Percentiles rank a stretch among this genome's conserved stretches.
Conservation (phyloP, 2,797 vertebrate genomes). For the Salarias fasciatus region DNA sequence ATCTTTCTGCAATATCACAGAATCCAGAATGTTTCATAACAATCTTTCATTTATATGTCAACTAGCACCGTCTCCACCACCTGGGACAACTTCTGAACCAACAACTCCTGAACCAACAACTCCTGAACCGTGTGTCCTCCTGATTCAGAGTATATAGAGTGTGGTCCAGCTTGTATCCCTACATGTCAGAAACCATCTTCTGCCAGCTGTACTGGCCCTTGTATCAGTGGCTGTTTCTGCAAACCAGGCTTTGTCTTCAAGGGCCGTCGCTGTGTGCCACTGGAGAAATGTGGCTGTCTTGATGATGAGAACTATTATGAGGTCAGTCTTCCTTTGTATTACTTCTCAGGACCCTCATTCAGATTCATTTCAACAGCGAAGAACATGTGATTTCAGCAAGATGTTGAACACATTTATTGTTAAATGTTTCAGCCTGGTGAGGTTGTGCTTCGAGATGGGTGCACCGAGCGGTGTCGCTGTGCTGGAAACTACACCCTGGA, state of each 20-base stretch:
- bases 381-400: not conserved
- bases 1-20: not conserved
- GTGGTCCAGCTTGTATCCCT: slow-evolving; percentile 82
- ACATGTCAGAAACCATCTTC: slow-evolving; percentile 80
- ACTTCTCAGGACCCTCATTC: not conserved
- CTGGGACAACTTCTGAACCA: not conserved
- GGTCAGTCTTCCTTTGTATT: slow-evolving; percentile 55
- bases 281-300: slow-evolving; percentile 81
- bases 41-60: slow-evolving; percentile 10
- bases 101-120: not conserved
- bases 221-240: slow-evolving; percentile 82
- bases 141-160: slow-evolving; percentile 78
- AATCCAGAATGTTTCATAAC: no score
- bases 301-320: slow-evolving; percentile 81
- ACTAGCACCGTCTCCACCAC: slow-evolving; percentile 7
- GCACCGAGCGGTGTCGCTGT: slow-evolving; percentile 80
- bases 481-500: slow-evolving; percentile 81
- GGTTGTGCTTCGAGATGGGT: slow-evolving; percentile 76
- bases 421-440: slow-evolving; percentile 68
- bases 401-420: not conserved
- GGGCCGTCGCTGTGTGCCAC: slow-evolving; percentile 71
- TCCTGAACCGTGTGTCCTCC: no score
- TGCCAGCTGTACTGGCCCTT: slow-evolving; percentile 77
- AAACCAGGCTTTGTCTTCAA: slow-evolving; percentile 84
- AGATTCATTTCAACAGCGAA: no score